Evolutionary conservation across 92 coral and sea anemone genomes (phyloP), one percentile per base, ranked within the genome.

Genomic region (Zoanthus sociatus): DNA sequence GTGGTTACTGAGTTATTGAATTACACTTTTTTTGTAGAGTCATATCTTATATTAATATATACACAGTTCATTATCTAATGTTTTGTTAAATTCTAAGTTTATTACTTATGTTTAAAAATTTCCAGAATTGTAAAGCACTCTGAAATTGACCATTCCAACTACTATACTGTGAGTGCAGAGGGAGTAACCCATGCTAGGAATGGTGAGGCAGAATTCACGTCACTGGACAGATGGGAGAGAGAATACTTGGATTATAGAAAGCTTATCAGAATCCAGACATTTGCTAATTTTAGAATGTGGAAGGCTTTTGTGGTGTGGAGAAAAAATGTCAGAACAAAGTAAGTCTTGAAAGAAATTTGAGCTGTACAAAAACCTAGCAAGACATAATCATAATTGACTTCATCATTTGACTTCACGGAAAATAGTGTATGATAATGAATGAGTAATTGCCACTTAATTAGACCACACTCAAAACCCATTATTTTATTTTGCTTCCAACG

Each of bases 271-370:
- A 96, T 96, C 51, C 98, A 94, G 73, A 93, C 98, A 45, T 96
- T 96, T 94, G 98, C 96, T 21, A 94, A 93, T 90, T 96, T 96
- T 77, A 92, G 99, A 75, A 96, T 94, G 95, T 96, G 99, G 99
- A 96, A 96, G 86, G 99, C 99, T 53, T 96, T 96, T 90, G 99
- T 95, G 7, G 99, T 96, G 2, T 96, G 99, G 99, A 89, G 99
- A 67, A 96, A 96, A 76, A 96, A 96, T 90, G 99, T 96, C 61
- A 89, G 94, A 69, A 93, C 98, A 79, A 96, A 96, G 98, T 96
- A 90, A 90, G 99, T 78, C 37, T 50, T 50, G 55, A 50, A 9
- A 50, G 55, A 50, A 50, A 50, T 50, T 50, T 50, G 55, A n/a
- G n/a, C 6, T 10, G 7, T 50, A 50, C 55, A 50, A 7, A 11